Evolutionary conservation across 2,113 vertebrate species (phyloP), one percentile per base, ranked within the genome.

Genomic region (Corynorhinus townsendii): DNA sequence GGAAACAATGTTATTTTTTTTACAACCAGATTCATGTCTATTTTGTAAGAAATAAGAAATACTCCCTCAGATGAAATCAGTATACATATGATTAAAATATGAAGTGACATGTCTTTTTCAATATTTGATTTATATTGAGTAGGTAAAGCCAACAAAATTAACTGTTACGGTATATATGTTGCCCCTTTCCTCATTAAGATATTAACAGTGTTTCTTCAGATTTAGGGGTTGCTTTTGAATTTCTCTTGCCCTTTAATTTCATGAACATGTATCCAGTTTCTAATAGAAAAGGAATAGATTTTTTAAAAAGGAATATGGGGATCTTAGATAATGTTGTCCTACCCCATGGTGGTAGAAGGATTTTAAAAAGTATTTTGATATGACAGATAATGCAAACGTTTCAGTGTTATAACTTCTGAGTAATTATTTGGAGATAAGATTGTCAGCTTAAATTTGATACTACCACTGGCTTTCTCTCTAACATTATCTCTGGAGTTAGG

Each of bases 11-110:
- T 72, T 82, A n/a, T 35, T 83, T 52, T 75, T 84, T 6, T 82
- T 49, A 35, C 11, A 75, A 82, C 40, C 43, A 89, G 30, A 43
- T 56, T 38, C 71, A 68, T 40, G 54, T 88, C 30, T 90, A 1
- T 83, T 93, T 86, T 49, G 59, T 91, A 17, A 82, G n/a, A 95
- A 95, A 28, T 73, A 89, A 90, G 52, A 93, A 79, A n/a, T 89
- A 76, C 72, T 90, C 8, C 20, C 33, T 95, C 72, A 47, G 20
- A 43, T 93, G 8, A 79, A 68, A 62, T 92, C n/a, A 71, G 54
- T 7, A 20, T 91, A 45, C 8, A 19, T 54, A 38, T 75, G 49
- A 81, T 94, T 81, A 49, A 93, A 92, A 64, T 91, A 45, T 73
- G 49, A 82, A 86, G 49, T 30, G 47, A 19, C 22, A 3, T 62